These are phyloP conservation scores for Hemicentrotus pulcherrimus DNA, from an alignment of 35 echinoderm and acorn worm genomes.

Conservation along the genomic window DNA sequence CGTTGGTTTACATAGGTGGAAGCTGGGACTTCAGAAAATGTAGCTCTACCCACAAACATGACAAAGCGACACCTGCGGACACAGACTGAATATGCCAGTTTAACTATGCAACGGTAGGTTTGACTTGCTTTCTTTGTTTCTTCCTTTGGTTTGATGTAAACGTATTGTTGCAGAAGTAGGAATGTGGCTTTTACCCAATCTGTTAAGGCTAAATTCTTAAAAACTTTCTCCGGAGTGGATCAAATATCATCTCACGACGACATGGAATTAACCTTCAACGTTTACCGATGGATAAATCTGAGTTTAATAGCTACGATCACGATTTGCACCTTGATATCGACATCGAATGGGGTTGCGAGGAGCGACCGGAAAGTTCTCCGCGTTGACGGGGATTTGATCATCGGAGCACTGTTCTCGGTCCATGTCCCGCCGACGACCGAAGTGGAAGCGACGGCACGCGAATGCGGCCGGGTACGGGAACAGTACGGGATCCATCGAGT, in stretches of 20 bases:
- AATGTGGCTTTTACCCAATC: neutral
- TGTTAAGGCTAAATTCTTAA: neutral
- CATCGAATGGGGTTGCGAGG: neutral
- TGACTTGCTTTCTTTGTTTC: neutral
- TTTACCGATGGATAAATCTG: neutral
- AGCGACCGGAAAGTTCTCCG: constrained; percentile 74
- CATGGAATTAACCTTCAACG: neutral
- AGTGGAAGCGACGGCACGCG: constrained; percentile 63
- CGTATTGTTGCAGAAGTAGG: neutral
- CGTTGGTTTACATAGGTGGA: no score
- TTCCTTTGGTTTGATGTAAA: neutral
- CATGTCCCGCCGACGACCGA: constrained; percentile 65
- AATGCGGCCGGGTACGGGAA: constrained; percentile 84
- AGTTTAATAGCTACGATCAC: neutral
- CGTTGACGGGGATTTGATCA: constrained; percentile 86
- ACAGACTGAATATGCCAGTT: neutral
- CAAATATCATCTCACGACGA: neutral
- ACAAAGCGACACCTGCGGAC: neutral
- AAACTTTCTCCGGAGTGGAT: neutral
- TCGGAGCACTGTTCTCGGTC: constrained; percentile 96
- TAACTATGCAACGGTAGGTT: neutral
- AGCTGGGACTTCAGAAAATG: no score
- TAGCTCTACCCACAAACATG: neutral
- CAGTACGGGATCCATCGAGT: constrained; percentile 97
- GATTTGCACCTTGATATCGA: neutral